Conservation (phyloP, 1,140 invertebrate species). For the Phenacoccus solenopsis region DNA sequence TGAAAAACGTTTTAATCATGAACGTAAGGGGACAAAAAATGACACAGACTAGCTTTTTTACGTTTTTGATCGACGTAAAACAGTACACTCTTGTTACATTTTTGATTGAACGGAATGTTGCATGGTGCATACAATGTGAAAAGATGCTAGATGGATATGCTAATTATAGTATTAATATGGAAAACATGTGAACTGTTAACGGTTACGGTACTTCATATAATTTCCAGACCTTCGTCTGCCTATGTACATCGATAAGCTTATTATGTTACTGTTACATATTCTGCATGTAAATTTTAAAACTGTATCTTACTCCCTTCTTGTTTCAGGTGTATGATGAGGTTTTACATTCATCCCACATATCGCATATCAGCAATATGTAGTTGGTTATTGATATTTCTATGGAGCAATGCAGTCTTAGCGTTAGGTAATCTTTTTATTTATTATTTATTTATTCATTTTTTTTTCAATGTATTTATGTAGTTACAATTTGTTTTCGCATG, state of each 20-base stretch:
- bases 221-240: too few relatives aligned
- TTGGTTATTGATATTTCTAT: not conserved
- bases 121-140: not conserved
- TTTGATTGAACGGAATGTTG: not conserved
- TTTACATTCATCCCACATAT: constrained; percentile 12
- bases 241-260: not conserved
- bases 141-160: not conserved
- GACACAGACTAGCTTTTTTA: not conserved
- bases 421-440: not conserved
- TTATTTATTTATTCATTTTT: too few relatives aligned
- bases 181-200: not conserved
- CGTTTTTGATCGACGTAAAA: not conserved
- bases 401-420: not conserved
- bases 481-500: too few relatives aligned
- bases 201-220: not conserved
- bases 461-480: too few relatives aligned
- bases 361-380: constrained; percentile 13
- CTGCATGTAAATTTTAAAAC: not conserved
- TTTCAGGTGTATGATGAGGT: constrained; percentile 16
- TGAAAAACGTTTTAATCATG: not conserved
- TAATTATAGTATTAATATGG: not conserved
- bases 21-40: not conserved
- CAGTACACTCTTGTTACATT: not conserved
- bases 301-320: not conserved
- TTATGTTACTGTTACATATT: not conserved